Percentiles rank a stretch among this genome's conserved stretches.
Conservation (phyloP, 64 coral and sea anemone genomes). For the Porites lutea region DNA sequence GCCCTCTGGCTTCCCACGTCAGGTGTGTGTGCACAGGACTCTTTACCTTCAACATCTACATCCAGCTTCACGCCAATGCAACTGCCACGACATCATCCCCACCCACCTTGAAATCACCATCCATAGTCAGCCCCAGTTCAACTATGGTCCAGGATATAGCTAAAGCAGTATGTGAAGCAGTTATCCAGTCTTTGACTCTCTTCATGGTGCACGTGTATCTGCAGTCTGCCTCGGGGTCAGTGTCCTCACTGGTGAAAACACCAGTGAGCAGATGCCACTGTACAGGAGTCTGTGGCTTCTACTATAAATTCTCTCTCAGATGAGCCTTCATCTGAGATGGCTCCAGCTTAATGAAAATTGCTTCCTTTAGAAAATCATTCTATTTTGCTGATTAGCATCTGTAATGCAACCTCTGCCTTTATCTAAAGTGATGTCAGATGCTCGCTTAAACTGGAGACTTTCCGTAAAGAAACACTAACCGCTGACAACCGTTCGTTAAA, state of each 20-base stretch:
- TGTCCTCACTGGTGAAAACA: not conserved
- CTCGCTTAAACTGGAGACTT: too few relatives aligned
- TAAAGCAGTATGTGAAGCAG: not conserved
- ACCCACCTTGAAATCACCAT: not conserved
- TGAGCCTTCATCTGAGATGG: not conserved
- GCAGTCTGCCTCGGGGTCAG: not conserved
- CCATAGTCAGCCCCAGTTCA: not conserved
- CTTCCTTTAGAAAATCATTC: too few relatives aligned
- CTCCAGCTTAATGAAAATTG: too few relatives aligned
- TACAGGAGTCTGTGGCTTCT: slow-evolving; percentile 2
- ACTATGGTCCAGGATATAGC: not conserved
- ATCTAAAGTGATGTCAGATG: too few relatives aligned
- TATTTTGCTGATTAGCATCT: too few relatives aligned
- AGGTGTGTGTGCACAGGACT: too few relatives aligned
- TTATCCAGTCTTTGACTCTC: not conserved
- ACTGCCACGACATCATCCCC: not conserved
- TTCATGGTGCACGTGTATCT: not conserved
- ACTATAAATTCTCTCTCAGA: not conserved
- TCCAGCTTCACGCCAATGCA: not conserved
- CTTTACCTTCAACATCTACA: not conserved
- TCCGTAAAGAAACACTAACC: too few relatives aligned
- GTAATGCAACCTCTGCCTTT: too few relatives aligned
- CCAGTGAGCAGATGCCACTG: not conserved
- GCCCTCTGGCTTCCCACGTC: not conserved
- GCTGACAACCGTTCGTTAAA: too few relatives aligned